Evolutionary conservation across 1,140 invertebrate genomes (phyloP).

Genomic region (Trissolcus basalis): DNA sequence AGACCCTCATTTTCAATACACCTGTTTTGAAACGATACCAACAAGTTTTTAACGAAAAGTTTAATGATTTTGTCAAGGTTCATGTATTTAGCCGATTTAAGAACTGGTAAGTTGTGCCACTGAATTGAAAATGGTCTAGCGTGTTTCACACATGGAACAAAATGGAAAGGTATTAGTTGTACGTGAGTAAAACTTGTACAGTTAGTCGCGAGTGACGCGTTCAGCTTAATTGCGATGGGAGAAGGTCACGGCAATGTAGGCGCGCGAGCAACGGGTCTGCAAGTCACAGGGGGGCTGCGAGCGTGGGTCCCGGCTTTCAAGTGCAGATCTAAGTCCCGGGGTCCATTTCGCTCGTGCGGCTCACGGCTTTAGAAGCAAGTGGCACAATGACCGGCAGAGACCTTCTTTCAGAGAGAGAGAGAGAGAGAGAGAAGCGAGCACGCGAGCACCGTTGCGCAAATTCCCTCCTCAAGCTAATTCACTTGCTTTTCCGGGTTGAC

Average conservation of each 20-base stretch:
- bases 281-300: constrained; percentile 62
- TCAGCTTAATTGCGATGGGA: constrained; percentile 66
- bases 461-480: constrained; percentile 67
- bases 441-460: constrained; percentile 56
- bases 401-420: constrained; percentile 70
- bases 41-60: too few species aligned
- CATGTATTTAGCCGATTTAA: neutral
- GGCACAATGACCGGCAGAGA: constrained; percentile 75
- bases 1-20: too few species aligned
- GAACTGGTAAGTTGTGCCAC: constrained; percentile 21
- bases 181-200: constrained; percentile 66
- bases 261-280: constrained; percentile 61
- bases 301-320: constrained; percentile 31
- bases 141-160: constrained; percentile 43
- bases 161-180: constrained; percentile 50
- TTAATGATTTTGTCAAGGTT: neutral
- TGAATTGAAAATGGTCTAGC: constrained; percentile 38
- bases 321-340: constrained; percentile 67
- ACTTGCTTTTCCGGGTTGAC: constrained; percentile 70
- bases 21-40: too few species aligned
- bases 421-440: constrained; percentile 44
- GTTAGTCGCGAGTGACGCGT: constrained; percentile 70
- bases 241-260: constrained; percentile 65
- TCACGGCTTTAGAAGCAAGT: constrained; percentile 65
- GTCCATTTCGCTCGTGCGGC: constrained; percentile 38